phyloP scores from a whole-genome alignment of 2,797 vertebrate genomes.

The Eospalax fontanierii region DNA sequence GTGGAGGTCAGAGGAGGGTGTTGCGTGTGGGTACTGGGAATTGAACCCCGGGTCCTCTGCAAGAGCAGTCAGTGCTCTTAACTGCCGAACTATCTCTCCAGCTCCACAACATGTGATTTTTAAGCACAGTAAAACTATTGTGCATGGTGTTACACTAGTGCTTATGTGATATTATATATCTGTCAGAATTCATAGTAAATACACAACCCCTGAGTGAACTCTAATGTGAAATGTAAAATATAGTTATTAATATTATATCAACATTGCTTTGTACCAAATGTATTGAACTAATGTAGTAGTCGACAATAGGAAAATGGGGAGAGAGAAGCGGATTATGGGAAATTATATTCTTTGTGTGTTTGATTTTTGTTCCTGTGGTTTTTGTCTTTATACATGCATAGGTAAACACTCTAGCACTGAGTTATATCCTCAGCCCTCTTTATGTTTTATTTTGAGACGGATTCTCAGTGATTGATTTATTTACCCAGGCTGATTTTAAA shows the following conservation, averaged over 20 bases:
- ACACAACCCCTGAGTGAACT: neutral
- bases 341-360: neutral
- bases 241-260: neutral
- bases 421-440: neutral
- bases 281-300: neutral
- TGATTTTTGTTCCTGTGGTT: neutral
- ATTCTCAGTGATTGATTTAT: neutral
- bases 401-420: neutral
- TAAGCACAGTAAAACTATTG: neutral
- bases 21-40: too few species aligned
- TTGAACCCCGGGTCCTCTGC: too few species aligned
- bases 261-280: neutral
- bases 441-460: neutral
- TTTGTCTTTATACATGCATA: neutral
- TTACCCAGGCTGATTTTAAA: too few species aligned
- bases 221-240: neutral
- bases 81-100: too few species aligned
- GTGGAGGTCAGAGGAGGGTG: too few species aligned
- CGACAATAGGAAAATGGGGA: neutral
- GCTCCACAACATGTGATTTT: neutral
- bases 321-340: neutral
- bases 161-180: neutral
- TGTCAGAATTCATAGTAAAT: neutral
- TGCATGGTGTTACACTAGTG: neutral
- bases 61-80: too few species aligned